Conservation (phyloP, 1,140 invertebrate genomes). For the Listronotus oregonensis region DNA sequence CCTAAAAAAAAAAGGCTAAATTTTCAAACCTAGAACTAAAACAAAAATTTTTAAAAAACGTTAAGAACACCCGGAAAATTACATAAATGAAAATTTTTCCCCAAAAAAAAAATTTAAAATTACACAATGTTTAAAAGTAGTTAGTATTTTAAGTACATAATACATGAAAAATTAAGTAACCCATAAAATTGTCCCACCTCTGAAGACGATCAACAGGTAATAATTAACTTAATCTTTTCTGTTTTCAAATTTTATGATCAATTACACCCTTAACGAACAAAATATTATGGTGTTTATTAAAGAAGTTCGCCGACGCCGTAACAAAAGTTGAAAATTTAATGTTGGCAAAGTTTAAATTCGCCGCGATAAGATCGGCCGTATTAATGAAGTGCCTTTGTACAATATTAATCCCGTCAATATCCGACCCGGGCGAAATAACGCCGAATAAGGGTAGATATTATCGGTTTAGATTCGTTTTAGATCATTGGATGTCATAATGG, state of each 20-base stretch:
- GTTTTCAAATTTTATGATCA: constrained; percentile 3
- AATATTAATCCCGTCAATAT: constrained; percentile 37
- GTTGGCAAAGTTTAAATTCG: constrained; percentile 18
- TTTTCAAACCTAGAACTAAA: no score
- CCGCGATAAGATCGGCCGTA: constrained; percentile 31
- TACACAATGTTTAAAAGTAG: no score
- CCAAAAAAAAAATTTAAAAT: no score
- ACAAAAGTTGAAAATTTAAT: constrained; percentile 19
- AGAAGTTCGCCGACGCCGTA: constrained; percentile 7
- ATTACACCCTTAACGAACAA: constrained; percentile 3
- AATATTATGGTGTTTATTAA: constrained; percentile 18
- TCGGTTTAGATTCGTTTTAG: no score
- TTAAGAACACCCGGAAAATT: no score
- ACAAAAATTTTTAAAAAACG: no score
- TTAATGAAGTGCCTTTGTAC: constrained; percentile 40
- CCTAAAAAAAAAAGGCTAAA: no score
- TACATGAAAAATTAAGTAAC: no score
- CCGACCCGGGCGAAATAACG: neutral
- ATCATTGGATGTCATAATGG: no score
- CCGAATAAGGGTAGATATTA: neutral
- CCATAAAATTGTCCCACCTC: neutral
- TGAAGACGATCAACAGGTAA: neutral
- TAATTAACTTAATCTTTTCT: neutral
- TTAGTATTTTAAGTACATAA: no score
- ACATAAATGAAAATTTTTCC: no score